phyloP scores from a whole-genome alignment of 1,140 invertebrate genomes.

The Limonius californicus region DNA sequence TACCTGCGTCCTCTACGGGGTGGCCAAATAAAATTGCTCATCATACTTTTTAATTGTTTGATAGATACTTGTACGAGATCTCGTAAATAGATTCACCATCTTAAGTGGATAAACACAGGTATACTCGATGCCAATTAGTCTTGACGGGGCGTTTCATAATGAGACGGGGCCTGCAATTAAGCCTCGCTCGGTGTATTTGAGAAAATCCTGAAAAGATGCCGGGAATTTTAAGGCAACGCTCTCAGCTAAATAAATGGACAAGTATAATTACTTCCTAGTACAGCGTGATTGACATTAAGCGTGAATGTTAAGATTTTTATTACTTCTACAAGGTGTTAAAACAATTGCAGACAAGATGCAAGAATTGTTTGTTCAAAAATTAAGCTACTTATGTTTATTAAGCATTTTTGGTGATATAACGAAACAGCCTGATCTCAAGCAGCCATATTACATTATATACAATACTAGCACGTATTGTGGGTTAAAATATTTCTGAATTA shows the following conservation, averaged over 20 bases:
- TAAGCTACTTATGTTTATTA: too few relatives aligned
- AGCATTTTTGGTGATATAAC: too few relatives aligned
- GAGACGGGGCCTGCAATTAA: not conserved
- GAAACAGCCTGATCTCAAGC: too few relatives aligned
- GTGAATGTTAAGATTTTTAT: too few relatives aligned
- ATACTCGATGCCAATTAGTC: not conserved
- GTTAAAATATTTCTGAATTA: too few relatives aligned
- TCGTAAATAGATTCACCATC: slow-evolving; percentile 15
- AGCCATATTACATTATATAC: too few relatives aligned
- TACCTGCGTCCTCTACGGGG: slow-evolving; percentile 19
- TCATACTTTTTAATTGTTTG: slow-evolving; percentile 28
- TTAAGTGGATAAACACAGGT: slow-evolving; percentile 9
- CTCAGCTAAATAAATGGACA: not conserved
- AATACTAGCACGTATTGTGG: too few relatives aligned
- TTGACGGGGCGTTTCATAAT: not conserved
- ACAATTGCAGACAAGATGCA: too few relatives aligned
- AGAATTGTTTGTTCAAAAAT: too few relatives aligned
- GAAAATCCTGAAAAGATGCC: not conserved
- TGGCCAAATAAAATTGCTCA: slow-evolving; percentile 21
- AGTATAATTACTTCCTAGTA: not conserved
- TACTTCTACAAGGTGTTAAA: too few relatives aligned
- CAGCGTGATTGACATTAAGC: not conserved
- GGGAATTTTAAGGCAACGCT: not conserved
- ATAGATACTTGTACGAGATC: slow-evolving; percentile 8
- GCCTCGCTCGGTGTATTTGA: not conserved